phyloP scores from a whole-genome alignment of 2,113 vertebrate genomes.

The Dryoscopus gambensis region DNA sequence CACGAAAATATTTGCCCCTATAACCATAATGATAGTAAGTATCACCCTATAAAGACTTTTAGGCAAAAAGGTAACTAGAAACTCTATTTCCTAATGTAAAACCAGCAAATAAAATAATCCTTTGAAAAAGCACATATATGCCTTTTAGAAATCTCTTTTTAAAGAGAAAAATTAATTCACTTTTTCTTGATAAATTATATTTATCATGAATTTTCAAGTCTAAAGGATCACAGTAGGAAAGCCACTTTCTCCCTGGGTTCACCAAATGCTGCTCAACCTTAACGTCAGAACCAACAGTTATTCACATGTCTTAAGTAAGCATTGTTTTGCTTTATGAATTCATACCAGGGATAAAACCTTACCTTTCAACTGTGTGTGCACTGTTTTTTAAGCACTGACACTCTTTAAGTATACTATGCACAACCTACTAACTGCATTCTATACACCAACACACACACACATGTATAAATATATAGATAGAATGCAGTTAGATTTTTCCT shows the following conservation, averaged over 20 bases:
- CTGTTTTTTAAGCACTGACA: background rate
- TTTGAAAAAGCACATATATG: background rate
- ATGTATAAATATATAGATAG: background rate
- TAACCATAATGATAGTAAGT: background rate
- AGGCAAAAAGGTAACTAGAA: background rate
- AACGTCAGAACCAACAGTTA: background rate
- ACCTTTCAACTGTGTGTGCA: background rate
- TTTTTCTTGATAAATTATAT: background rate
- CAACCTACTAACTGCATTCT: background rate
- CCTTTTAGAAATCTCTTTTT: background rate
- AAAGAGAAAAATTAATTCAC: background rate
- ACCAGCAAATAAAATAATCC: background rate
- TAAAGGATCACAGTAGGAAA: background rate
- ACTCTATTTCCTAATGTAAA: background rate
- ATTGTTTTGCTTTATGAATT: background rate
- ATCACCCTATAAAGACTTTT: background rate
- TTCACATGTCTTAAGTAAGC: background rate
- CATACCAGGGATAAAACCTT: background rate
- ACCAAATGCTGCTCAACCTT: background rate
- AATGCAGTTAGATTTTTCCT: background rate
- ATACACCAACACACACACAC: background rate
- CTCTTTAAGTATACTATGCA: background rate
- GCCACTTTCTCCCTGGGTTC: background rate
- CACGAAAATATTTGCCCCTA: background rate
- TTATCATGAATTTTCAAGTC: background rate